These are phyloP conservation scores for Apotomis turbidana DNA, from an alignment of 2,888 invertebrate genomes.

Conservation along the genomic window DNA sequence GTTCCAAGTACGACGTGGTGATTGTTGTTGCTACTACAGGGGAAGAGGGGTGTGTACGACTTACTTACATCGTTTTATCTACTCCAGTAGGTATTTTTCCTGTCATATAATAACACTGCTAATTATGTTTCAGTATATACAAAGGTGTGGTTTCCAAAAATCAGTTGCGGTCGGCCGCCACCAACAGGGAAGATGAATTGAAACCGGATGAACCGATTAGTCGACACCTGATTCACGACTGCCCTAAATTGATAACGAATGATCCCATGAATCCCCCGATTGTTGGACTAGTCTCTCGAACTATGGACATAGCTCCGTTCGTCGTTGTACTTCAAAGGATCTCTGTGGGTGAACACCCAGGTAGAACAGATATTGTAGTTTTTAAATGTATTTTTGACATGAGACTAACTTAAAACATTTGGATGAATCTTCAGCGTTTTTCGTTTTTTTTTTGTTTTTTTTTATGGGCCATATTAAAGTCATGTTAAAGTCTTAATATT, in stretches of 20 bases:
- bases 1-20: slow-evolving; percentile 50
- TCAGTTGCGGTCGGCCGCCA: slow-evolving; percentile 85
- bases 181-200: slow-evolving; percentile 81
- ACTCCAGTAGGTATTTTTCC: too few relatives aligned
- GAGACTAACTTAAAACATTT: too few relatives aligned
- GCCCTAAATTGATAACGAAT: slow-evolving; percentile 85
- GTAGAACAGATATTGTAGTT: too few relatives aligned
- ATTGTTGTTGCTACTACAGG: slow-evolving; percentile 60
- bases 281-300: slow-evolving; percentile 88
- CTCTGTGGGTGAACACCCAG: too few relatives aligned
- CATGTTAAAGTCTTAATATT: too few relatives aligned
- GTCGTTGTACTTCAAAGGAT: slow-evolving; percentile 70
- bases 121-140: slow-evolving; percentile 50
- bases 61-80: too few relatives aligned
- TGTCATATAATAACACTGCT: too few relatives aligned
- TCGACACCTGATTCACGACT: slow-evolving; percentile 86
- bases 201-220: slow-evolving; percentile 82
- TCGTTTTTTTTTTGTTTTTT: too few relatives aligned
- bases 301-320: slow-evolving; percentile 90
- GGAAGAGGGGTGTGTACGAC: slow-evolving; percentile 36
- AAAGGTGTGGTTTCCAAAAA: slow-evolving; percentile 66
- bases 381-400: too few relatives aligned
- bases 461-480: too few relatives aligned
- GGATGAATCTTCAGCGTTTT: too few relatives aligned
- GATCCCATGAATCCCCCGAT: slow-evolving; percentile 64